Evolutionary conservation across 2,797 vertebrate species (phyloP), one percentile per base, ranked within the genome.

Genomic region (Cossypha caffra): DNA sequence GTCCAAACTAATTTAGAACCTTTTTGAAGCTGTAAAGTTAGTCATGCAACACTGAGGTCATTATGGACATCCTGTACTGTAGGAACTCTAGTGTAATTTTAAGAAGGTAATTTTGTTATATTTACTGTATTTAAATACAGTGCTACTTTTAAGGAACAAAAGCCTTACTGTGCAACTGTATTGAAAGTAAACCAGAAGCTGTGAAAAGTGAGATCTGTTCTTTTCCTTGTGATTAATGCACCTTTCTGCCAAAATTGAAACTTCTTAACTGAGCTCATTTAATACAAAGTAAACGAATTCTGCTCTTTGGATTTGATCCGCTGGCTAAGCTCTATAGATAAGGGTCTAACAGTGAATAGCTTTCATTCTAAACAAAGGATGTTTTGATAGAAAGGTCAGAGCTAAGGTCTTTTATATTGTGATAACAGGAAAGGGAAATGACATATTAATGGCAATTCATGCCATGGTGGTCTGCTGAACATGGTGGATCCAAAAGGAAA

Each of bases 331-430:
- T 97, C 97, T 96, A 97, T 98, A 98, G 98, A 98, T 98, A 98
- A 98, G 97, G 95, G 96, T 96, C 90, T 87, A 97, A 96, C 98
- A 96, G 96, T 98, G 97, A 98, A 98, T 97, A 95, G 97, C 97
- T 97, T 98, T 97, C 96, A 98, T 97, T 98, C 96, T 97, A 98
- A 98, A 98, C 98, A 98, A 98, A 98, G 98, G 97, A 98, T 98
- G 98, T 98, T 98, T 98, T 98, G 98, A 99, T 98, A 98, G 98
- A 97, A 98, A 98, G 98, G 98, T 98, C 98, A 98, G 94, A 94
- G 91, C 92, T 94, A 95, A 96, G 98, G 98, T 98, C 98, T 95
- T 97, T 98, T 98, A 98, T 97, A 98, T 98, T 98, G 97, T 97
- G 98, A 98, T 98, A 98, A 98, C 98, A 98, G 98, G 92, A 98